Evolutionary conservation across 1,140 invertebrate species (phyloP), one percentile per base, ranked within the genome.

Genomic region (Drosophila nannoptera): DNA sequence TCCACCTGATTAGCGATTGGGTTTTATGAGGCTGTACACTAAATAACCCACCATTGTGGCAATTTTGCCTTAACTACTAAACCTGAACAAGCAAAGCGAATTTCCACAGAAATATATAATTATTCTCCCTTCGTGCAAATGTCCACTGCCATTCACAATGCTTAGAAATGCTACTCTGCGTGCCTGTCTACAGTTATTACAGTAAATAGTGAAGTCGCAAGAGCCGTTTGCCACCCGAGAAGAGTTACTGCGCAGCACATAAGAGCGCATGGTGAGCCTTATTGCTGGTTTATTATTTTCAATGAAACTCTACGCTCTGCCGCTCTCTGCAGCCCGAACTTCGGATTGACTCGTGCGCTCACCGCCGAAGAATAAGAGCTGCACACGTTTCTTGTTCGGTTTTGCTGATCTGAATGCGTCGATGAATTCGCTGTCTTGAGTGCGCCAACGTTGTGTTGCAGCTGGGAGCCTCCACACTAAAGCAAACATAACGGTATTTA

Each of bases 401-500:
- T 38, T 35, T 14, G 7, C 7, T 53, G 62, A 64, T 58, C 68
- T 53, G 53, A 16, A 12, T 22, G 32, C n/a, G 63, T 36, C 35
- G 11, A 29, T 50, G 54, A 40, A 45, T 14, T 12, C 12, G 48
- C 42, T 65, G 48, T 60, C 31, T 42, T 40, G 11, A 4, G 4
- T 45, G 42, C 49, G n/a, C 50, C 35, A 29, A 12, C 5, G 12
- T 5, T 31, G 7, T 29, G 32, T 33, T 45, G n/a, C 36, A 29
- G 22, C 32, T 73, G 42, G 9, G 38, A 7, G 8, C 55, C 53
- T 64, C 48, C 69, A 75, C 52, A 83, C 69, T 42, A 59, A 7
- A 40, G 73, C 60, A 86, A 81, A 74, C 62, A 84, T 84, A 84
- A 84, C 80, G 80, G 80, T 63, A 76, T 58, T 62, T 62, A 61